phyloP scores from a whole-genome alignment of 2,888 invertebrate genomes.

The Dorcus parallelipipedus region DNA sequence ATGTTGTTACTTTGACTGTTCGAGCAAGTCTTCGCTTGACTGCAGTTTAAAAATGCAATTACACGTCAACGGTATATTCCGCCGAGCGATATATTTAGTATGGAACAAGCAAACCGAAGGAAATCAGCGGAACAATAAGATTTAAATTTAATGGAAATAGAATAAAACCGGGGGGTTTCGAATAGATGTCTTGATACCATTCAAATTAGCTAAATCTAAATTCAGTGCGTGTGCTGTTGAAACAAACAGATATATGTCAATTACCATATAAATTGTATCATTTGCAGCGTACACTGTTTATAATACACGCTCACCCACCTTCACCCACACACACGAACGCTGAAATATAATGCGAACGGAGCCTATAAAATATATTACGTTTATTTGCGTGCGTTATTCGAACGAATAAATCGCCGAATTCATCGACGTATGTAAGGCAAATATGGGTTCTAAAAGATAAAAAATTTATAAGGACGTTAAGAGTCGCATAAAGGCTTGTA shows the following conservation, averaged over 20 bases:
- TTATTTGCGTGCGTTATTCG: no score
- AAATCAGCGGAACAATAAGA: neutral
- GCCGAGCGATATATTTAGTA: no score
- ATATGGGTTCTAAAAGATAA: no score
- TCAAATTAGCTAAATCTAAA: slow-evolving; percentile 23
- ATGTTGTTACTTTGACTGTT: no score
- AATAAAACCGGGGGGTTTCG: neutral
- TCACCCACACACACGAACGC: neutral
- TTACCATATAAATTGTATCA: slow-evolving; percentile 27
- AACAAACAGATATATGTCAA: slow-evolving; percentile 20
- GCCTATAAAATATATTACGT: neutral
- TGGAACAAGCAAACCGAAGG: no score
- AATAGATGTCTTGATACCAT: slow-evolving; percentile 15
- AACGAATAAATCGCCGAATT: no score
- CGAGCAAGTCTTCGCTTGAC: no score
- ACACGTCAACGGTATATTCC: no score
- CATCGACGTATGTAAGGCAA: no score
- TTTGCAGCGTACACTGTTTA: slow-evolving; percentile 7
- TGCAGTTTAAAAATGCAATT: no score
- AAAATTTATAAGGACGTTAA: no score
- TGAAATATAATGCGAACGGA: neutral
- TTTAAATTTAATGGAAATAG: slow-evolving; percentile 11
- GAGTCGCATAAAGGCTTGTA: no score
- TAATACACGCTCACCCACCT: neutral
- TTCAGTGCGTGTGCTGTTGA: slow-evolving; percentile 20